A percentile compares a stretch with the other conserved stretches of the same genome.
Evolutionary conservation across 2,113 vertebrate genomes (phyloP).

Genomic region (Thalassarche chlororhynchos): DNA sequence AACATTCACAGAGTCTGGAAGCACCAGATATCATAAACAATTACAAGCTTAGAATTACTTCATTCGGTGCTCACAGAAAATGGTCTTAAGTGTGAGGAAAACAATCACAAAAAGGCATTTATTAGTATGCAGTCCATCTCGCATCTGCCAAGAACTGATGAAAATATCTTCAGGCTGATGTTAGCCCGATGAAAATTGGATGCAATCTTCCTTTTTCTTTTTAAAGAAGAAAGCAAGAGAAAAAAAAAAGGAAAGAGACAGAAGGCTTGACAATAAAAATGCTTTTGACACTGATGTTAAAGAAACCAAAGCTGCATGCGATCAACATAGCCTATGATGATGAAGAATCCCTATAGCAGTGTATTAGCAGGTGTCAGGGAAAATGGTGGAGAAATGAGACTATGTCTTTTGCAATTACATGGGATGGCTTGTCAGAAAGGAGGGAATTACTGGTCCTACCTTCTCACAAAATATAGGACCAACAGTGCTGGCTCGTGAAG

Average conservation of each 20-base stretch:
- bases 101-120: conserved; percentile 24
- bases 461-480: background rate
- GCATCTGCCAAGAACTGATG: conserved; percentile 41
- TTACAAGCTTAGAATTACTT: conserved; percentile 52
- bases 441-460: background rate
- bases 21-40: conserved; percentile 34
- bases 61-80: background rate
- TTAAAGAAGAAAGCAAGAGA: background rate
- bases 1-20: conserved; percentile 18
- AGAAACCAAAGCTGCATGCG: background rate
- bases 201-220: background rate
- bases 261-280: background rate
- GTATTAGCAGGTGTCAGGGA: background rate
- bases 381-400: background rate
- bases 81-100: background rate
- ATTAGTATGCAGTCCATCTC: background rate
- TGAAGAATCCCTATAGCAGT: background rate
- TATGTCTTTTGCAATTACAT: background rate
- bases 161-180: conserved; percentile 57
- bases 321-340: background rate
- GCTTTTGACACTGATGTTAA: background rate
- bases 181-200: background rate
- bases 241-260: background rate
- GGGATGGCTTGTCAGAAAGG: background rate
- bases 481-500: background rate